Percentiles rank a stretch among this genome's conserved stretches.
Evolutionary conservation across 2,888 invertebrate genomes (phyloP).

Genomic region (Andrena chrysosceles): DNA sequence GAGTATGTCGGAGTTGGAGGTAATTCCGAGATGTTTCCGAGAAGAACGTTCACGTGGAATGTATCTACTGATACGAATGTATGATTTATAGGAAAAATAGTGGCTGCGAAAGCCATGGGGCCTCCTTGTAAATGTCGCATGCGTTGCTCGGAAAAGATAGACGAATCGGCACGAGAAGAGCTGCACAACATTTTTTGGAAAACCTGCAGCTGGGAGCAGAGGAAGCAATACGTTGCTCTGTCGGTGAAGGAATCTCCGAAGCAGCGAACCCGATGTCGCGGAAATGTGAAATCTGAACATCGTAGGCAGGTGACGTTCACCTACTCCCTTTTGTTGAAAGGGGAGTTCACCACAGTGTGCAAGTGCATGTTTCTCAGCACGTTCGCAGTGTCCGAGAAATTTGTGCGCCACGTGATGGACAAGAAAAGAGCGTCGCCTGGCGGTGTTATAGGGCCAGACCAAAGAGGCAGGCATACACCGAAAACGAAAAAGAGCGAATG

Average conservation of each 20-base stretch:
- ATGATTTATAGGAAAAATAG: constrained; percentile 69
- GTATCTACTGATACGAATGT: background rate
- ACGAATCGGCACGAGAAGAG: constrained; percentile 70
- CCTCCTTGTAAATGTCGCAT: constrained; percentile 76
- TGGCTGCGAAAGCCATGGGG: constrained; percentile 77
- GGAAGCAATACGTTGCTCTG: constrained; percentile 75
- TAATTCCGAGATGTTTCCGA: constrained; percentile 34
- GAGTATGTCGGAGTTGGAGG: constrained; percentile 77
- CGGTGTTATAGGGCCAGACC: constrained; percentile 75
- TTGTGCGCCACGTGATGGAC: constrained; percentile 76
- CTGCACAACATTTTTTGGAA: constrained; percentile 76
- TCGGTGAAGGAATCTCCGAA: constrained; percentile 77
- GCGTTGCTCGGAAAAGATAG: constrained; percentile 74
- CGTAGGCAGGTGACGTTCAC: constrained; percentile 76
- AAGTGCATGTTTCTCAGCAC: constrained; percentile 78
- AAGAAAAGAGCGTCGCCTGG: constrained; percentile 74
- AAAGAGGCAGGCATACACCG: constrained; percentile 75
- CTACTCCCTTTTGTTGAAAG: constrained; percentile 72
- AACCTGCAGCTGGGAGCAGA: constrained; percentile 74
- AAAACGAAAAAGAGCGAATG: constrained; percentile 76
- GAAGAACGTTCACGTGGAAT: background rate
- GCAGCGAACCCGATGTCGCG: constrained; percentile 73
- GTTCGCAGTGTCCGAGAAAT: constrained; percentile 77
- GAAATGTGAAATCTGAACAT: constrained; percentile 69
- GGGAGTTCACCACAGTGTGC: constrained; percentile 75